Evolutionary conservation across 2,113 vertebrate genomes (phyloP).

Genomic region (Nettapus auritus): DNA sequence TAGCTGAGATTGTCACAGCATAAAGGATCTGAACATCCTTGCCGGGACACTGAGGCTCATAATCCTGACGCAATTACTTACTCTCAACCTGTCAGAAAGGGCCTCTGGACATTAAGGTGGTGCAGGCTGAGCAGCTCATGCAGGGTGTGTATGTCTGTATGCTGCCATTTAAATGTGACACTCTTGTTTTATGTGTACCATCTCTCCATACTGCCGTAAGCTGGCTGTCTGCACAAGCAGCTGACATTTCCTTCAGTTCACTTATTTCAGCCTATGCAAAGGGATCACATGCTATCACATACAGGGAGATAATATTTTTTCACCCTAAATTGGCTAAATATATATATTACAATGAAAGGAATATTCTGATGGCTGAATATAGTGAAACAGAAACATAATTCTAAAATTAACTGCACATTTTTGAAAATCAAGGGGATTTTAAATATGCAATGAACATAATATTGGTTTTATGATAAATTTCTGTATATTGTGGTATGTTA

Average conservation of each 20-base stretch:
- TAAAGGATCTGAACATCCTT: not conserved
- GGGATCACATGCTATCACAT: not conserved
- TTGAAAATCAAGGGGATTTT: not conserved
- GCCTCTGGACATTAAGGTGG: not conserved
- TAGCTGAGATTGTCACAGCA: not conserved
- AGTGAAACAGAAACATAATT: not conserved
- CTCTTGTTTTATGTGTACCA: fast-evolving
- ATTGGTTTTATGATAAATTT: not conserved
- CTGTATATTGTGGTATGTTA: not conserved
- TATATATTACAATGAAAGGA: not conserved
- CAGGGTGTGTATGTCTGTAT: not conserved
- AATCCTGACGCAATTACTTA: not conserved
- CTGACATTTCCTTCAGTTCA: not conserved
- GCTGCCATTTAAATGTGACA: not conserved
- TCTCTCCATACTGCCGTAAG: not conserved
- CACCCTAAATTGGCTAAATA: not conserved
- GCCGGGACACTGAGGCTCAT: not conserved
- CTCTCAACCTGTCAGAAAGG: not conserved
- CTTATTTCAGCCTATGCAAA: not conserved
- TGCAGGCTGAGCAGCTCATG: not conserved
- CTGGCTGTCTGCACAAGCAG: not conserved
- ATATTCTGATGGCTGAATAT: not conserved
- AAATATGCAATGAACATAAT: not conserved
- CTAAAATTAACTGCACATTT: not conserved
- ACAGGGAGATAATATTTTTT: not conserved